A percentile compares a stretch with the other conserved stretches of the same genome.
Evolutionary conservation across 2,888 invertebrate genomes (phyloP).

Genomic region (Aromia moschata): DNA sequence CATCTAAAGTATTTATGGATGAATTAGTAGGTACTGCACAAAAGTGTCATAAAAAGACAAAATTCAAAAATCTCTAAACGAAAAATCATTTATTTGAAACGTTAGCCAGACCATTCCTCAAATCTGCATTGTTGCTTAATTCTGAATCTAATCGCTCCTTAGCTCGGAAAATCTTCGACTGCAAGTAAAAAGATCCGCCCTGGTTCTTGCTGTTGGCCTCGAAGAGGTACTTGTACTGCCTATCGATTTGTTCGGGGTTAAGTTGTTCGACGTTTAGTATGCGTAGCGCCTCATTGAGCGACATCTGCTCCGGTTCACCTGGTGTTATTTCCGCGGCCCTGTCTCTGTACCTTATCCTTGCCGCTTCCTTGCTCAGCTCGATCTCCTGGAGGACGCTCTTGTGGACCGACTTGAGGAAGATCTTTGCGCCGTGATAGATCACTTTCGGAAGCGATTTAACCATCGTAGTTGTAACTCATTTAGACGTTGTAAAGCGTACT

Average conservation of each 20-base stretch:
- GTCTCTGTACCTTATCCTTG: slow-evolving; percentile 60
- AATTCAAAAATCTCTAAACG: neutral
- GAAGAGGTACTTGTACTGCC: slow-evolving; percentile 86
- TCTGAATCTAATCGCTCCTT: slow-evolving; percentile 85
- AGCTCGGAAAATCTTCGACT: slow-evolving; percentile 91
- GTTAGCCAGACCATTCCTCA: neutral
- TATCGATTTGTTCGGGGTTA: slow-evolving; percentile 72
- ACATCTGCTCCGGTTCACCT: slow-evolving; percentile 32
- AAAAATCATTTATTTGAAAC: slow-evolving; percentile 5
- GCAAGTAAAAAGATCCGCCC: slow-evolving; percentile 95
- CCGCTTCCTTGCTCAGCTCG: slow-evolving; percentile 79
- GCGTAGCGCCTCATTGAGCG: slow-evolving; percentile 81
- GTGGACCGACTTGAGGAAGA: slow-evolving; percentile 41
- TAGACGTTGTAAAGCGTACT: neutral
- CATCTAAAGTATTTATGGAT: too few species aligned
- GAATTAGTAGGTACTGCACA: too few species aligned
- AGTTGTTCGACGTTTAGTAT: slow-evolving; percentile 84
- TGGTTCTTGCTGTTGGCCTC: slow-evolving; percentile 85
- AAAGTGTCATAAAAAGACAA: too few species aligned
- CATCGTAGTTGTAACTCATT: slow-evolving; percentile 28
- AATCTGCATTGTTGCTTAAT: slow-evolving; percentile 56
- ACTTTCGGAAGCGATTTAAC: slow-evolving; percentile 40
- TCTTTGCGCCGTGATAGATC: slow-evolving; percentile 40
- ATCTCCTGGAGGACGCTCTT: slow-evolving; percentile 82
- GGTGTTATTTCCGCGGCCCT: neutral